A percentile compares a stretch with the other conserved stretches of the same genome.
Conservation (phyloP, 2,888 invertebrate species). For the Willowsia nigromaculata region DNA sequence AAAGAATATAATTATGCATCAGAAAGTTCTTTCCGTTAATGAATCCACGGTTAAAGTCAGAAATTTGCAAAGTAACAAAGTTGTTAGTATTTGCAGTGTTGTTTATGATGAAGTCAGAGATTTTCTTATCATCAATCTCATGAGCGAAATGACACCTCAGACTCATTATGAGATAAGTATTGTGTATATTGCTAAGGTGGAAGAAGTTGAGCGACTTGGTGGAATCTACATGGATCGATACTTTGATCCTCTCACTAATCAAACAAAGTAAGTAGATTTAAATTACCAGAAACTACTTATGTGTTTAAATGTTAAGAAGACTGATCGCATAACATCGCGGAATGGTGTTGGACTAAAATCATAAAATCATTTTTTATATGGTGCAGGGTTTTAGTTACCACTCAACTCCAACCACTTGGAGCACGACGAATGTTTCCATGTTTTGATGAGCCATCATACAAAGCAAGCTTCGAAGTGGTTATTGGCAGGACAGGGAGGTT, state of each 20-base stretch:
- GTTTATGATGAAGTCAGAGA: slow-evolving; percentile 43
- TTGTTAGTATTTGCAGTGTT: not conserved
- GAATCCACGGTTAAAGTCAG: slow-evolving; percentile 6
- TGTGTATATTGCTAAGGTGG: slow-evolving; percentile 51
- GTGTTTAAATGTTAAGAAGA: not conserved
- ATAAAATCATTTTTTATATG: not conserved
- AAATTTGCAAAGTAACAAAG: not conserved
- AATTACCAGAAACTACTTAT: too few species aligned
- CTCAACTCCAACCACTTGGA: slow-evolving; percentile 58
- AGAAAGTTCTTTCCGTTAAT: slow-evolving; percentile 29
- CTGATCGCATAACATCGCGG: too few species aligned
- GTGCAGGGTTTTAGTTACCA: slow-evolving; percentile 55
- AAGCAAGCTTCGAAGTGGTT: slow-evolving; percentile 36
- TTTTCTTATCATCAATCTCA: slow-evolving; percentile 43
- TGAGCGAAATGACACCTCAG: not conserved
- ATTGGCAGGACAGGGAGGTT: slow-evolving; percentile 48
- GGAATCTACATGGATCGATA: slow-evolving; percentile 61
- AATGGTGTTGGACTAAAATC: too few species aligned
- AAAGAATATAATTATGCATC: slow-evolving; percentile 24
- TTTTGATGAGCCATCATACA: slow-evolving; percentile 65
- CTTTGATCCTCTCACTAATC: slow-evolving; percentile 26
- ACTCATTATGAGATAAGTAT: slow-evolving; percentile 47
- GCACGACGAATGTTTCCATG: slow-evolving; percentile 63
- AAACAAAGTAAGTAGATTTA: slow-evolving; percentile 12
- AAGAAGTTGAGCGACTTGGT: slow-evolving; percentile 39